Conservation (phyloP, 2,888 invertebrate species). For the Labia minor region DNA sequence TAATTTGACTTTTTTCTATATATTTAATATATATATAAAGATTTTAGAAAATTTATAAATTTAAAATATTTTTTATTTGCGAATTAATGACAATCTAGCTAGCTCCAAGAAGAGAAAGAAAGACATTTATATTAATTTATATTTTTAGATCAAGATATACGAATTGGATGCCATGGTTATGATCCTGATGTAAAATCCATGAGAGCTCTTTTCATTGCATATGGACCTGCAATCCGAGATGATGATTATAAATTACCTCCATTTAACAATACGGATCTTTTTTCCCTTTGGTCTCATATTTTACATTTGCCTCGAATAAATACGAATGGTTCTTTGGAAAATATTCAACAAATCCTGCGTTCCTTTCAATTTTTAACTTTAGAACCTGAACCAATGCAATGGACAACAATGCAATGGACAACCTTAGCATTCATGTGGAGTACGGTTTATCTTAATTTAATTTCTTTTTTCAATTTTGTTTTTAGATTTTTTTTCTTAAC, state of each 20-base stretch:
- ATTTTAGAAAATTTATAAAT: too few species aligned
- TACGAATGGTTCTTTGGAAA: not conserved
- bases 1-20: not conserved
- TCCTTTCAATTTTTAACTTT: not conserved
- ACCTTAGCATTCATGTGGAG: too few species aligned
- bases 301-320: not conserved
- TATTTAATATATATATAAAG: too few species aligned
- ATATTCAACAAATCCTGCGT: not conserved
- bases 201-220: not conserved
- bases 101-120: too few species aligned
- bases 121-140: too few species aligned
- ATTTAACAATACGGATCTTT: not conserved
- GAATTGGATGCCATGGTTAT: not conserved
- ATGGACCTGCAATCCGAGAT: not conserved
- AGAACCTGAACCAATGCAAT: not conserved
- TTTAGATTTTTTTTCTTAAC: too few species aligned
- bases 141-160: not conserved
- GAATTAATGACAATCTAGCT: too few species aligned
- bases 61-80: too few species aligned
- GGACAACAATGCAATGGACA: too few species aligned
- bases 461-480: too few species aligned
- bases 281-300: conserved; percentile 7
- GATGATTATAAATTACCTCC: not conserved
- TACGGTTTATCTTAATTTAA: too few species aligned
- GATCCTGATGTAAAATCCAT: not conserved